These are phyloP conservation scores for Goniozus legneri DNA, from an alignment of 1,140 invertebrate genomes.

Conservation along the genomic window DNA sequence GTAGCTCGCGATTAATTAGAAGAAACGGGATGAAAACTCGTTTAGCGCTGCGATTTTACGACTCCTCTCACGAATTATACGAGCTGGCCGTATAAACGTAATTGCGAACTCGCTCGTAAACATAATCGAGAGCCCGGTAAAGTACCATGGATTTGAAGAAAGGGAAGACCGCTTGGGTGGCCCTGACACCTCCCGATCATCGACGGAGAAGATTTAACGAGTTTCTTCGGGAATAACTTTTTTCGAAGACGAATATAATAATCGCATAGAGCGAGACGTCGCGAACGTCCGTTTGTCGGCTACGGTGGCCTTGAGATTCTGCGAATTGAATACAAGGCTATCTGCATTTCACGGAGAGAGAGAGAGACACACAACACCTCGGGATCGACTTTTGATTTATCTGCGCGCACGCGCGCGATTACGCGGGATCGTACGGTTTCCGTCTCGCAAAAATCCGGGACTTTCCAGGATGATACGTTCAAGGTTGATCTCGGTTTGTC, in stretches of 20 bases:
- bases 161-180: too few relatives aligned
- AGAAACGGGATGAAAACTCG: too few relatives aligned
- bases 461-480: too few relatives aligned
- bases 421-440: too few relatives aligned
- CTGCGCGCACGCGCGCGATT: too few relatives aligned
- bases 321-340: conserved; percentile 43
- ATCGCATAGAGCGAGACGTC: conserved; percentile 12
- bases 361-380: conserved; percentile 9
- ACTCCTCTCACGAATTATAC: too few relatives aligned
- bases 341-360: conserved; percentile 44
- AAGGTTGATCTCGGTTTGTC: too few relatives aligned
- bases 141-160: too few relatives aligned
- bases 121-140: conserved; percentile 25
- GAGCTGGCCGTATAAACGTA: conserved; percentile 18
- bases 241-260: conserved; percentile 12
- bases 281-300: conserved; percentile 16
- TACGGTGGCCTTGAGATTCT: conserved; percentile 35
- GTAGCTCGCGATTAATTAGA: too few relatives aligned
- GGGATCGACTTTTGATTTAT: too few relatives aligned
- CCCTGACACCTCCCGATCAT: conserved; percentile 13
- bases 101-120: conserved; percentile 25
- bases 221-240: conserved; percentile 1
- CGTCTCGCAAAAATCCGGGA: too few relatives aligned
- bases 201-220: background rate
- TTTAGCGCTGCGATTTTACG: too few relatives aligned